Evolutionary conservation across 2,888 invertebrate species (phyloP).

Genomic region (Melanchra persicariae): DNA sequence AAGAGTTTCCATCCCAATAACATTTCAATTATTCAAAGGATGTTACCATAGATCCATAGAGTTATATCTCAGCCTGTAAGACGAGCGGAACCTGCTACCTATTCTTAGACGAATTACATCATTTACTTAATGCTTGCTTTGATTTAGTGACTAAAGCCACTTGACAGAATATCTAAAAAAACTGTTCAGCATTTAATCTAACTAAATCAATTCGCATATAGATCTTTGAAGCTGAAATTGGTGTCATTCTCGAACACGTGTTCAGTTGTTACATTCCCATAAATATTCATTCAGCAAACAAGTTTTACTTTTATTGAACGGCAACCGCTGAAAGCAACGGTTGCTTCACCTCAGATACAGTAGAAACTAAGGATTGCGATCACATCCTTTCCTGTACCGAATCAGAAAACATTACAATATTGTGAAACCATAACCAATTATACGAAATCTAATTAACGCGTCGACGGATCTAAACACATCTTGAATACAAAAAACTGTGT

Average conservation of each 20-base stretch:
- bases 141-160: no score
- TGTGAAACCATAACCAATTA: slow-evolving; percentile 28
- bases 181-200: background rate
- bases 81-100: background rate
- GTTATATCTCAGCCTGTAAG: background rate
- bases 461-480: slow-evolving; percentile 23
- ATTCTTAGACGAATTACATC: background rate
- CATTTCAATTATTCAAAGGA: background rate
- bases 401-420: slow-evolving; percentile 53
- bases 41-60: no score
- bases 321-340: slow-evolving; percentile 41
- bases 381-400: slow-evolving; percentile 60
- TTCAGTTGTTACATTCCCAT: slow-evolving; percentile 26
- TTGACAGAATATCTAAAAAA: background rate
- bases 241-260: slow-evolving; percentile 12
- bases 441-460: slow-evolving; percentile 36
- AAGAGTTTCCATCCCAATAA: background rate
- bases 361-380: slow-evolving; percentile 67
- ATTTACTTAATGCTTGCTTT: background rate
- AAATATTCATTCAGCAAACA: slow-evolving; percentile 45
- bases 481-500: slow-evolving; percentile 17
- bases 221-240: slow-evolving; percentile 2
- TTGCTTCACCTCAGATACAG: slow-evolving; percentile 55
- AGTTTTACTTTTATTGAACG: slow-evolving; percentile 37
- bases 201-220: background rate